phyloP scores from a whole-genome alignment of 2,113 vertebrate species.

The Ursus arctos region DNA sequence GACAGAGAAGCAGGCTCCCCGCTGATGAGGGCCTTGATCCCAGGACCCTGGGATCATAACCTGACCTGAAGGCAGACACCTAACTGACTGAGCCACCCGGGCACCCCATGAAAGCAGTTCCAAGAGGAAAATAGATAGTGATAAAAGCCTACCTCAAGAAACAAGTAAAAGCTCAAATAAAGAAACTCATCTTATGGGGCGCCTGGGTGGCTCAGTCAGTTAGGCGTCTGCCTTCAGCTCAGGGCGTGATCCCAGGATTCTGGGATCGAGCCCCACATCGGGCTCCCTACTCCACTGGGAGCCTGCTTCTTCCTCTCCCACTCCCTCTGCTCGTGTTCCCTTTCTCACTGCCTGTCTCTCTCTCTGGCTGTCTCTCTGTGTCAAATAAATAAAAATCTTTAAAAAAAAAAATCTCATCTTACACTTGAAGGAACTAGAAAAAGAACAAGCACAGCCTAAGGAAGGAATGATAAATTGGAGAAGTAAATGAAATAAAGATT shows the following conservation, averaged over 20 bases:
- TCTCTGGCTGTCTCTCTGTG: no score
- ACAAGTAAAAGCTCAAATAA: not conserved
- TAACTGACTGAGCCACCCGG: not conserved
- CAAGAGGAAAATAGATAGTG: not conserved
- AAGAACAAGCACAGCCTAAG: not conserved
- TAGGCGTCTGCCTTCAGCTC: no score
- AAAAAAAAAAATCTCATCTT: not conserved
- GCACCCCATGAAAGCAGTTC: not conserved
- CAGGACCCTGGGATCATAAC: not conserved
- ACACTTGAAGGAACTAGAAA: not conserved
- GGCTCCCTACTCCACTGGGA: no score
- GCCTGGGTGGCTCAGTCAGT: no score
- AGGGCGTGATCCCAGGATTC: no score
- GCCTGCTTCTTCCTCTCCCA: no score
- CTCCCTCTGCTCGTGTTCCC: no score
- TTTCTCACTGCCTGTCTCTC: no score
- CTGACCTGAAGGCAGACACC: not conserved
- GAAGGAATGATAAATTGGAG: not conserved
- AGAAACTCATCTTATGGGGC: not conserved
- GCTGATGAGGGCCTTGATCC: not conserved
- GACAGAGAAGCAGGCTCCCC: not conserved
- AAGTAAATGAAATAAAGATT: not conserved
- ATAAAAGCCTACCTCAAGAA: not conserved
- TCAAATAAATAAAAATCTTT: no score
- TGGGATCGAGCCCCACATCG: no score